Evolutionary conservation across 2,888 invertebrate species (phyloP).

Genomic region (Leptinotarsa rubiginosa): DNA sequence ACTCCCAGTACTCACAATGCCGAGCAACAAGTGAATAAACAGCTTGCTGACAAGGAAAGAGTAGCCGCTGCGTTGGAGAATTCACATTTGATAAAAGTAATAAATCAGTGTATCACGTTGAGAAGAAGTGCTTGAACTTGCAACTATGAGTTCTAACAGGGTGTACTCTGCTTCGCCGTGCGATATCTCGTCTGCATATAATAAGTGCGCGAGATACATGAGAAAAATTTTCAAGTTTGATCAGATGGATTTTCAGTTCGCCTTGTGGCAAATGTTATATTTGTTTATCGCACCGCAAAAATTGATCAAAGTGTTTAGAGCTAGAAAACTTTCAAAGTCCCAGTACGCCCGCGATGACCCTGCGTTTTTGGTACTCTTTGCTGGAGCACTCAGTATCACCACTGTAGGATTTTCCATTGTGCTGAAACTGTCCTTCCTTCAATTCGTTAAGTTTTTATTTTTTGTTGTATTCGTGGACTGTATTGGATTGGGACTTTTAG

Average conservation of each 20-base stretch:
- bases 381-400: conserved; percentile 86
- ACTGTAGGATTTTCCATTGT: conserved; percentile 90
- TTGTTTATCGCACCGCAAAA: conserved; percentile 96
- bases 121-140: conserved; percentile 47
- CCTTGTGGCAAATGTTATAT: conserved; percentile 99
- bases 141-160: conserved; percentile 31
- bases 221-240: conserved; percentile 87
- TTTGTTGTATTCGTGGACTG: conserved; percentile 96
- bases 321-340: conserved; percentile 98
- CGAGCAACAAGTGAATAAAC: conserved; percentile 95
- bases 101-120: conserved; percentile 86
- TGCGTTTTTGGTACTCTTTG: conserved; percentile 93
- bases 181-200: conserved; percentile 84
- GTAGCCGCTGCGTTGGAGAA: conserved; percentile 98
- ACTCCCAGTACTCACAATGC: conserved; percentile 93
- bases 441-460: conserved; percentile 85
- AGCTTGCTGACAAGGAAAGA: conserved; percentile 96
- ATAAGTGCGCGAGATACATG: conserved; percentile 89
- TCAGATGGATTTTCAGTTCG: conserved; percentile 99
- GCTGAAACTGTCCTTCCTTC: conserved; percentile 75
- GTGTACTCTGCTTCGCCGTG: conserved; percentile 57
- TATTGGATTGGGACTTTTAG: conserved; percentile 67
- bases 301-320: conserved; percentile 96
- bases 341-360: conserved; percentile 99
- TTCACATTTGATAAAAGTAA: conserved; percentile 87